These are phyloP conservation scores for Chrysoperla carnea DNA, from an alignment of 1,140 invertebrate genomes.

Conservation along the genomic window DNA sequence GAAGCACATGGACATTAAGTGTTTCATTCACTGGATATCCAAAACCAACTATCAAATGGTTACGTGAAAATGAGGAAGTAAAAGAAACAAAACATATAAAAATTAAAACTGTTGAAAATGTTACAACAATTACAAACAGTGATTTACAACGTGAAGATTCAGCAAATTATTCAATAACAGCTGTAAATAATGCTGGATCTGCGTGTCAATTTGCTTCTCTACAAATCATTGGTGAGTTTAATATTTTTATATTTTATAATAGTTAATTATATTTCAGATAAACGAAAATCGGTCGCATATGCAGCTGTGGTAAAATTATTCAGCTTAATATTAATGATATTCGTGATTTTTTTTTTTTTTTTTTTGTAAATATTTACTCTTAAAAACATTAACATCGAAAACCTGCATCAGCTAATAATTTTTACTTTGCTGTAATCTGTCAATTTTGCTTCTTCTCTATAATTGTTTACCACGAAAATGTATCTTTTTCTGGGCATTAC, in stretches of 20 bases:
- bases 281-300: too few species aligned
- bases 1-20: slow-evolving; percentile 37
- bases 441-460: too few species aligned
- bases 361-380: too few species aligned
- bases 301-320: too few species aligned
- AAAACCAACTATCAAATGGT: slow-evolving; percentile 43
- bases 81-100: slow-evolving; percentile 29
- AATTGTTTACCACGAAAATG: too few species aligned
- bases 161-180: slow-evolving; percentile 44
- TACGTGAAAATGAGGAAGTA: slow-evolving; percentile 31
- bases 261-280: too few species aligned
- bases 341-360: too few species aligned
- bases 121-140: slow-evolving; percentile 37
- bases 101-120: slow-evolving; percentile 35
- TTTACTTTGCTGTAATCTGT: too few species aligned
- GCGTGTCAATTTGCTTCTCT: slow-evolving; percentile 51
- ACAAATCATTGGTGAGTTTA: slow-evolving; percentile 52
- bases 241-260: neutral
- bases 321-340: too few species aligned
- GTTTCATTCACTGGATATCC: slow-evolving; percentile 47
- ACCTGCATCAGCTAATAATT: too few species aligned
- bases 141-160: slow-evolving; percentile 38
- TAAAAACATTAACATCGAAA: too few species aligned
- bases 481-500: too few species aligned
- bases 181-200: slow-evolving; percentile 49